Conservation (phyloP, 2,888 invertebrate genomes). For the Sussaba pulchella region DNA sequence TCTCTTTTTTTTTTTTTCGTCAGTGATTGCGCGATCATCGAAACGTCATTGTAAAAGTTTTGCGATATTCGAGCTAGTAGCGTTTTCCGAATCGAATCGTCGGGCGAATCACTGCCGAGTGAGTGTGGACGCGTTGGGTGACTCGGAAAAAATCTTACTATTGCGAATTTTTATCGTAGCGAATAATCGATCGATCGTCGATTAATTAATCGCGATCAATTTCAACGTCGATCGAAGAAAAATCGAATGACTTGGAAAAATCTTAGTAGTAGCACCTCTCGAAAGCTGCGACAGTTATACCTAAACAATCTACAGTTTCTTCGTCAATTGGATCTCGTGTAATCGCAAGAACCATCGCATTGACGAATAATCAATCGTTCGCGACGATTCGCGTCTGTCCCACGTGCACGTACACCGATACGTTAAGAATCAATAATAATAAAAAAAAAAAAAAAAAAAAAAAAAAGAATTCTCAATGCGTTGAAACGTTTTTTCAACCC, state of each 20-base stretch:
- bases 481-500: constrained; percentile 76
- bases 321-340: constrained; percentile 12
- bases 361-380: constrained; percentile 48
- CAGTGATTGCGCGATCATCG: constrained; percentile 40
- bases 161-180: constrained; percentile 14
- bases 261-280: constrained; percentile 70
- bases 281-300: constrained; percentile 76
- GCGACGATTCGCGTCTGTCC: constrained; percentile 16
- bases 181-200: constrained; percentile 48
- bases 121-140: constrained; percentile 24
- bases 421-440: constrained; percentile 17
- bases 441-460: constrained; percentile 34
- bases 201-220: constrained; percentile 19
- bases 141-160: constrained; percentile 27
- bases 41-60: constrained; percentile 31
- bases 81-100: constrained; percentile 21
- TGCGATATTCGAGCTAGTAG: constrained; percentile 7
- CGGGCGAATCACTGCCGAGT: constrained; percentile 34
- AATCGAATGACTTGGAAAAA: constrained; percentile 48
- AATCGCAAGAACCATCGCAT: constrained; percentile 27
- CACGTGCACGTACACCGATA: constrained; percentile 25
- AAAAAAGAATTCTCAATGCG: constrained; percentile 65
- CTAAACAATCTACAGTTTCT: constrained; percentile 73
- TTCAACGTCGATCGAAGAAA: constrained; percentile 13
- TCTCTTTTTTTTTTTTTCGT: constrained; percentile 25